phyloP scores from a whole-genome alignment of 2,797 vertebrate genomes.

The Mycteria americana region DNA sequence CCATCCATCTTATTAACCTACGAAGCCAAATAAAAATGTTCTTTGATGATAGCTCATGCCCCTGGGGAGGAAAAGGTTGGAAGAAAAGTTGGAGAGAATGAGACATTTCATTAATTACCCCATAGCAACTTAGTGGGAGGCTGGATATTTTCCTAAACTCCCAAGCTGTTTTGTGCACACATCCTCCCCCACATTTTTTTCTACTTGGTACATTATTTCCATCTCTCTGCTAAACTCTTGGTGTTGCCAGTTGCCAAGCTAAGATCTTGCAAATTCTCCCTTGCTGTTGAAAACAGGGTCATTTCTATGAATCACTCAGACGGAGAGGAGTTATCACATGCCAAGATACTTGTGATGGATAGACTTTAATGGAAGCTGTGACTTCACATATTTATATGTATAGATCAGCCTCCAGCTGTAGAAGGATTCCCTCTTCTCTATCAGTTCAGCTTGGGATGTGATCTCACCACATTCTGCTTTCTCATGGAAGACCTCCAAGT shows the following conservation, averaged over 20 bases:
- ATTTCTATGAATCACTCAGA: slow-evolving; percentile 11
- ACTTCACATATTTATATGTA: slow-evolving; percentile 32
- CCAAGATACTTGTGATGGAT: not conserved
- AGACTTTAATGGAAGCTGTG: slow-evolving; percentile 13
- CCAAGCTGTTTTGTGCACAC: not conserved
- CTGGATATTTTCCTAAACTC: slow-evolving; percentile 38
- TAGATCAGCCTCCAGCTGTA: slow-evolving; percentile 16
- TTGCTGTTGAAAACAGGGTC: not conserved
- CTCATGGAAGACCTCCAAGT: slow-evolving; percentile 41
- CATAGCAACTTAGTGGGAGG: slow-evolving; percentile 25
- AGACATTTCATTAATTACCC: slow-evolving; percentile 16
- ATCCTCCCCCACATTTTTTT: slow-evolving; percentile 36
- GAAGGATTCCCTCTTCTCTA: slow-evolving; percentile 26
- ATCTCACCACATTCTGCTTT: not conserved
- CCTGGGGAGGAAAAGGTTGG: slow-evolving; percentile 6
- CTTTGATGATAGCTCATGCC: slow-evolving; percentile 25
- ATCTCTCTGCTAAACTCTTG: not conserved
- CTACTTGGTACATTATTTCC: slow-evolving; percentile 42
- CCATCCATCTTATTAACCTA: not conserved
- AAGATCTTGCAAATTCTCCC: not conserved
- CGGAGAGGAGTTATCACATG: not conserved
- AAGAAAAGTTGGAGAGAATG: slow-evolving; percentile 17
- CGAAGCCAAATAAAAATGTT: not conserved
- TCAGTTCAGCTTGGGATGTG: slow-evolving; percentile 25
- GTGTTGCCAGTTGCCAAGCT: not conserved